Conservation (phyloP, 2,797 vertebrate species). For the Anas acuta region DNA sequence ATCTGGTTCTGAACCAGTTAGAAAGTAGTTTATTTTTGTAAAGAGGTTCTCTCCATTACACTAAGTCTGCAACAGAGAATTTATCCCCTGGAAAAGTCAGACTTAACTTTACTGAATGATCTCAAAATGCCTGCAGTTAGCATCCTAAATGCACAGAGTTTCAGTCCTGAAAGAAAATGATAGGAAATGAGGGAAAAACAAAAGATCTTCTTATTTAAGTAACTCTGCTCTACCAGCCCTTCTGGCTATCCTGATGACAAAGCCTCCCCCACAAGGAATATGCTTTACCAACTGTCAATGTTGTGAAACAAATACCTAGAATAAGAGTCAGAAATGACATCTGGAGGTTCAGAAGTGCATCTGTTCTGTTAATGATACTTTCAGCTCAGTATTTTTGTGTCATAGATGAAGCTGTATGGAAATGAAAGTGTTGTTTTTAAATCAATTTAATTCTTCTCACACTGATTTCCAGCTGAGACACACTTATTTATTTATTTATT, state of each 20-base stretch:
- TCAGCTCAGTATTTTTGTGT: not conserved
- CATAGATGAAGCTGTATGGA: not conserved
- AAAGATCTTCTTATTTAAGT: not conserved
- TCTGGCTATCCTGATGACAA: not conserved
- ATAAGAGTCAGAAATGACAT: constrained; percentile 1
- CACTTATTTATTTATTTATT: not conserved
- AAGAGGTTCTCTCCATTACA: not conserved
- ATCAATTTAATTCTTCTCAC: not conserved
- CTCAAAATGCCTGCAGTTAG: not conserved
- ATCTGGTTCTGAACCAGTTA: not conserved
- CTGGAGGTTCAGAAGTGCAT: not conserved
- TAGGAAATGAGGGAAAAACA: not conserved
- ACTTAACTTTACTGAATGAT: not conserved
- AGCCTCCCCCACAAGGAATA: not conserved
- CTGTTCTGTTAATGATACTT: not conserved
- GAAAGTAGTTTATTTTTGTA: not conserved
- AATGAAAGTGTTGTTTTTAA: not conserved
- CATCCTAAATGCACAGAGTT: not conserved
- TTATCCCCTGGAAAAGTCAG: not conserved
- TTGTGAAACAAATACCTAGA: constrained; percentile 7
- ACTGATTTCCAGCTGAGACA: not conserved
- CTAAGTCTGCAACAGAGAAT: not conserved
- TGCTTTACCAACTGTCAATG: not conserved
- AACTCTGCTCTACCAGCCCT: not conserved
- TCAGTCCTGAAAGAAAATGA: not conserved